Conservation (phyloP, 92 coral and sea anemone genomes). For the Phenganax subtilis region DNA sequence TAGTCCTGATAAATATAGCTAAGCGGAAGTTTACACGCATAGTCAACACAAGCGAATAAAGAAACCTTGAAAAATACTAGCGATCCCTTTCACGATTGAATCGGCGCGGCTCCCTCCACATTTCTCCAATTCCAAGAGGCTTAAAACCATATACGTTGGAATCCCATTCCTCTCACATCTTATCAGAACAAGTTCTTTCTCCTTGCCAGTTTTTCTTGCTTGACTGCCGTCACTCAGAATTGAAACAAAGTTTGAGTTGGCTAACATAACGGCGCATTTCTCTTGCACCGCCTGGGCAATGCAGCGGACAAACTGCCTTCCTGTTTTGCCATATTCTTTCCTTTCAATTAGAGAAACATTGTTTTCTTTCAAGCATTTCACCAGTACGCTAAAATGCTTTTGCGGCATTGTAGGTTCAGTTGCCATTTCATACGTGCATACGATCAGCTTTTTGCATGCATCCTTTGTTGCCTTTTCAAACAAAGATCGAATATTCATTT, state of each 20-base stretch:
- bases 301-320: slow-evolving; percentile 39
- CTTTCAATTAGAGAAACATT: slow-evolving; percentile 34
- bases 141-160: too few species aligned
- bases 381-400: slow-evolving; percentile 25
- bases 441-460: slow-evolving; percentile 35
- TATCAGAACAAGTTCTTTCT: slow-evolving; percentile 34
- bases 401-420: slow-evolving; percentile 28
- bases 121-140: too few species aligned
- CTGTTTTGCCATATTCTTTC: slow-evolving; percentile 36
- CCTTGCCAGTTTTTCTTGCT: slow-evolving; percentile 39
- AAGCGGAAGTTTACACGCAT: too few species aligned
- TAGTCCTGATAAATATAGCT: too few species aligned
- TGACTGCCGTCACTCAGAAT: slow-evolving; percentile 42
- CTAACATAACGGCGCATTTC: slow-evolving; percentile 31
- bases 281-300: slow-evolving; percentile 40
- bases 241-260: slow-evolving; percentile 31
- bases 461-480: slow-evolving; percentile 20
- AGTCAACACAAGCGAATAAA: too few species aligned
- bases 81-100: too few species aligned
- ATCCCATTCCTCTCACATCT: slow-evolving; percentile 15
- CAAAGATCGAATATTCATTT: too few species aligned
- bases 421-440: slow-evolving; percentile 40
- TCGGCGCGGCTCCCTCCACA: too few species aligned
- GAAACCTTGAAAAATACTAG: too few species aligned
- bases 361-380: not conserved